phyloP scores from a whole-genome alignment of 1,140 invertebrate species.

The Danaus melanippus region DNA sequence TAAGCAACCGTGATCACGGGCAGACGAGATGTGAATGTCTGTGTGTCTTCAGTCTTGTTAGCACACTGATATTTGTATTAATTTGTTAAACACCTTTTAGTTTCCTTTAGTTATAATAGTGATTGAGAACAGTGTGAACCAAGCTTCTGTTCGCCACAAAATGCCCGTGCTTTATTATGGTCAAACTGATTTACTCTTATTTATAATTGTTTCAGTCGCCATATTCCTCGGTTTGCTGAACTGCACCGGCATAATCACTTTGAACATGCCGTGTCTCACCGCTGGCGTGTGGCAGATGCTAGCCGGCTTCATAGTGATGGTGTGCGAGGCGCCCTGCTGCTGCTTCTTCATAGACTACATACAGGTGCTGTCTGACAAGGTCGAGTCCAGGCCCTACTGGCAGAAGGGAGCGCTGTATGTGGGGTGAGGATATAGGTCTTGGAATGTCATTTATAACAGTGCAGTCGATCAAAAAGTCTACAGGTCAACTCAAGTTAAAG shows the following conservation, averaged over 20 bases:
- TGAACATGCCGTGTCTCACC: constrained; percentile 79
- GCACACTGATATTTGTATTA: no score
- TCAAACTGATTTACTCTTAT: neutral
- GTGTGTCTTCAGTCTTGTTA: no score
- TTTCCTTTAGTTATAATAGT: no score
- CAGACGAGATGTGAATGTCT: no score
- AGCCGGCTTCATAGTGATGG: constrained; percentile 87
- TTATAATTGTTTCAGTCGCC: constrained; percentile 77
- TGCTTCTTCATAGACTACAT: constrained; percentile 96
- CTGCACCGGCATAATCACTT: constrained; percentile 80
- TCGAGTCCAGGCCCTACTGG: constrained; percentile 90
- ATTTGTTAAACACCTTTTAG: no score
- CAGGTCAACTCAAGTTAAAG: no score
- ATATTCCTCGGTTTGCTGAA: constrained; percentile 89
- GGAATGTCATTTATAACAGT: no score
- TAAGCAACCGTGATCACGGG: no score
- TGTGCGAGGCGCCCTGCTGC: constrained; percentile 94
- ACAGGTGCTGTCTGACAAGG: constrained; percentile 83
- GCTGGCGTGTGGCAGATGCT: constrained; percentile 92
- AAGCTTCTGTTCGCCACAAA: no score
- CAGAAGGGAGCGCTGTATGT: constrained; percentile 91
- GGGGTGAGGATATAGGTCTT: constrained; percentile 76
- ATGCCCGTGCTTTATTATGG: no score
- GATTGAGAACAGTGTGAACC: no score
- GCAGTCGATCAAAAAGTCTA: no score